phyloP scores from a whole-genome alignment of 2,797 vertebrate species.

The Micrastur ruficollis region DNA sequence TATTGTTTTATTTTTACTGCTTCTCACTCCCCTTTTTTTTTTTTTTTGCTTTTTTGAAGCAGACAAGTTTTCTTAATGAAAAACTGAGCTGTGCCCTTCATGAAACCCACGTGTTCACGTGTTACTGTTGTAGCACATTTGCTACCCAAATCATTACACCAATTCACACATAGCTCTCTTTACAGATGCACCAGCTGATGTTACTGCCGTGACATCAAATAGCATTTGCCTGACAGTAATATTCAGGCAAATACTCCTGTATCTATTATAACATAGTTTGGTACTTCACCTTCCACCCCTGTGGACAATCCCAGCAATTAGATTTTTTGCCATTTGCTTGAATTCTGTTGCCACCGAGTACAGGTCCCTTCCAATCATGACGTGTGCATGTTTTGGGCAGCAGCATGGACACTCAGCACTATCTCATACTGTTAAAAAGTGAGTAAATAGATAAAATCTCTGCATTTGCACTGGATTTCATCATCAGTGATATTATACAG shows the following conservation, averaged over 20 bases:
- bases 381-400: too few species aligned
- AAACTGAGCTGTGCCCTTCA: background rate
- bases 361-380: background rate
- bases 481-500: background rate
- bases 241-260: background rate
- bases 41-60: background rate
- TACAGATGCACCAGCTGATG: background rate
- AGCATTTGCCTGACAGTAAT: background rate
- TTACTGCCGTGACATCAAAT: background rate
- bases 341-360: too few species aligned
- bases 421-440: background rate
- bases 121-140: too few species aligned
- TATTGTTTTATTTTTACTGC: background rate
- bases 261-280: background rate
- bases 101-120: background rate
- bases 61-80: background rate
- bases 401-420: background rate
- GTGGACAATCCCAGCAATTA: background rate
- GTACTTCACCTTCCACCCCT: background rate
- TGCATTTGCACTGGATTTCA: background rate
- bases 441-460: background rate
- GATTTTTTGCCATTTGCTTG: background rate
- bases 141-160: background rate
- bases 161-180: background rate
- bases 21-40: background rate